Conservation (phyloP, 2,797 vertebrate species). For the Acipenser oxyrinchus region DNA sequence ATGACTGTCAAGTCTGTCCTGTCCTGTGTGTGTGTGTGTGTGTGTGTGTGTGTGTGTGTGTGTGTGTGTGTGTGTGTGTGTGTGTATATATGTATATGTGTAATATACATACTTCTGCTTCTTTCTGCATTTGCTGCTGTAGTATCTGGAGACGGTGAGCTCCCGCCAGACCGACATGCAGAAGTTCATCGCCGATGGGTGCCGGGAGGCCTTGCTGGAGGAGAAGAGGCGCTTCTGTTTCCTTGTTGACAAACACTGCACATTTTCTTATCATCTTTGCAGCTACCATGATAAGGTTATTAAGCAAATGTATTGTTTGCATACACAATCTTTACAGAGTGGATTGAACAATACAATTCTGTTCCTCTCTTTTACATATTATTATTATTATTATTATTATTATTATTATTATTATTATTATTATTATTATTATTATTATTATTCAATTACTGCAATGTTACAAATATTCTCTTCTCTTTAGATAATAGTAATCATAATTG, state of each 20-base stretch:
- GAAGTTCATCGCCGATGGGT: conserved; percentile 86
- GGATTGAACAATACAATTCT: too few relatives aligned
- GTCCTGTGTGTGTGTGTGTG: too few relatives aligned
- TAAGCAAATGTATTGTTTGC: background rate
- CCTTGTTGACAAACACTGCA: conserved; percentile 93
- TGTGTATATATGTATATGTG: background rate
- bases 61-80: background rate
- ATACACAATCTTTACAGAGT: conserved; percentile 19
- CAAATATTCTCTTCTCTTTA: too few relatives aligned
- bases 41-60: background rate
- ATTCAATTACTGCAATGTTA: too few relatives aligned
- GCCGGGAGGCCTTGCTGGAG: conserved; percentile 85
- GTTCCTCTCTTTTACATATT: too few relatives aligned
- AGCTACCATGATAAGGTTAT: conserved; percentile 81
- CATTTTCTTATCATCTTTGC: conserved; percentile 70
- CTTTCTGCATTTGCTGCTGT: conserved; percentile 1
- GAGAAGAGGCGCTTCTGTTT: conserved; percentile 96
- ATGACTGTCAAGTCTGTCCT: too few relatives aligned
- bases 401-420: too few relatives aligned
- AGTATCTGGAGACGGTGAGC: conserved; percentile 81
- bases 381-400: too few relatives aligned
- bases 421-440: too few relatives aligned
- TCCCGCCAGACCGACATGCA: conserved; percentile 91
- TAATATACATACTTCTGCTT: background rate
- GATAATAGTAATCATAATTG: too few relatives aligned